Conservation (phyloP, 2,888 invertebrate species). For the Atherix ibis region DNA sequence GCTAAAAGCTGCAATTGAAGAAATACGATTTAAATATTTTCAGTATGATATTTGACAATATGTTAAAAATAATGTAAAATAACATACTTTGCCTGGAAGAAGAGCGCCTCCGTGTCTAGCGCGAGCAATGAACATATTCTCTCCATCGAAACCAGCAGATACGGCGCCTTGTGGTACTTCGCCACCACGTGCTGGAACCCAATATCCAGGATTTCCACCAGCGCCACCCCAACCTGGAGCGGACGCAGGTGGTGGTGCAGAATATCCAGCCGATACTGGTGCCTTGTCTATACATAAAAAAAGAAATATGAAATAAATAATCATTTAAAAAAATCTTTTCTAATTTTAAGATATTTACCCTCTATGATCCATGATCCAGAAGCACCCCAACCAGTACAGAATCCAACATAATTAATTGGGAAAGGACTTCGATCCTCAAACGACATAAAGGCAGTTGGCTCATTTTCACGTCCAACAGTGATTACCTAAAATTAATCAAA, state of each 20-base stretch:
- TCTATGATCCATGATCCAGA: constrained; percentile 67
- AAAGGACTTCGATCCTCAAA: constrained; percentile 57
- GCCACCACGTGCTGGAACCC: constrained; percentile 45
- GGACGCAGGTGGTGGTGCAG: constrained; percentile 9
- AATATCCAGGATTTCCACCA: constrained; percentile 32
- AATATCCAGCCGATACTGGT: constrained; percentile 10
- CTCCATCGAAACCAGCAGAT: constrained; percentile 46
- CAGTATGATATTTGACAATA: background rate
- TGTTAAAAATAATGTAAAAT: background rate
- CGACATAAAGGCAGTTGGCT: constrained; percentile 53
- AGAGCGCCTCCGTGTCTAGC: constrained; percentile 55
- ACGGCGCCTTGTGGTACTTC: constrained; percentile 57
- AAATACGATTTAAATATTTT: background rate
- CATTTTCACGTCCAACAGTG: constrained; percentile 57
- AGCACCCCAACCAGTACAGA: constrained; percentile 80
- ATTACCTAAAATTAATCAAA: constrained; percentile 26
- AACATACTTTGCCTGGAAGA: constrained; percentile 52
- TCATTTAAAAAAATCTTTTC: constrained; percentile 1
- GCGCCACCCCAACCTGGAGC: no score
- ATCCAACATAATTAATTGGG: constrained; percentile 56
- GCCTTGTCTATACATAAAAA: constrained; percentile 5
- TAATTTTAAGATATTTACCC: constrained; percentile 42
- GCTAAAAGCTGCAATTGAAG: constrained; percentile 37
- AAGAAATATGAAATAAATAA: background rate
- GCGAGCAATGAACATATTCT: constrained; percentile 49